Percentiles rank a stretch among this genome's conserved stretches.
Conservation (phyloP, 2,113 vertebrate genomes). For the Pyxicephalus adspersus region DNA sequence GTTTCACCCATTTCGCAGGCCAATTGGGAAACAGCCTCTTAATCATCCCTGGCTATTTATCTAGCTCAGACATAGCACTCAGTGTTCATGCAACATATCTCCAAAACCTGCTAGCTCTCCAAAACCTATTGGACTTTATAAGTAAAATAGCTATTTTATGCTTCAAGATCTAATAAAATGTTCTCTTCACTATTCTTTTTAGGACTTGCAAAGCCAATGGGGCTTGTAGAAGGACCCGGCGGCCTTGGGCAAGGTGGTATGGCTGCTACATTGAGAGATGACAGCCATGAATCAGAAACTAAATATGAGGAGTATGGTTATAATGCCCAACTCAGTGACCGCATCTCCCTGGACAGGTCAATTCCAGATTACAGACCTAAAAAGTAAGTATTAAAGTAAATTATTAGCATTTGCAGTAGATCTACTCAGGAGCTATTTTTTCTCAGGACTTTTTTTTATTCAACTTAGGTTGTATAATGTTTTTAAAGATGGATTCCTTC, state of each 20-base stretch:
- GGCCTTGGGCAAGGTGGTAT: slow-evolving; percentile 94
- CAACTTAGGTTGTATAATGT: too few species aligned
- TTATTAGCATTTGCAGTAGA: not conserved
- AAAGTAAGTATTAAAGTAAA: slow-evolving; percentile 77
- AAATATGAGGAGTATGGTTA: slow-evolving; percentile 95
- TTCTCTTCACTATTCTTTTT: slow-evolving; percentile 47
- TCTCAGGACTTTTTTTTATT: too few species aligned
- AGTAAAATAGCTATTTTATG: too few species aligned
- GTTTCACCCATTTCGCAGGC: too few species aligned
- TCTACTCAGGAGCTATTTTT: too few species aligned
- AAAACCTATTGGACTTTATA: too few species aligned
- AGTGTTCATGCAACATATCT: too few species aligned
- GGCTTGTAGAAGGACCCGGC: slow-evolving; percentile 94
- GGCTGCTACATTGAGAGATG: slow-evolving; percentile 87
- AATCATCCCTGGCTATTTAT: too few species aligned
- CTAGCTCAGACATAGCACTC: too few species aligned
- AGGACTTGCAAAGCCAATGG: slow-evolving; percentile 97
- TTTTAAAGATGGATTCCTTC: too few species aligned
- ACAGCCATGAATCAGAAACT: slow-evolving; percentile 84
- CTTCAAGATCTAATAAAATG: not conserved
- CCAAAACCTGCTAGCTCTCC: too few species aligned
- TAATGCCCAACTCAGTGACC: slow-evolving; percentile 95
- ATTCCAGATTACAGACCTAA: slow-evolving; percentile 97
- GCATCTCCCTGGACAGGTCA: slow-evolving; percentile 93
- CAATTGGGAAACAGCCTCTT: too few species aligned